Percentiles rank a stretch among this genome's conserved stretches.
phyloP scores from a whole-genome alignment of 1,140 invertebrate species.

The Drosophila murphyi region DNA sequence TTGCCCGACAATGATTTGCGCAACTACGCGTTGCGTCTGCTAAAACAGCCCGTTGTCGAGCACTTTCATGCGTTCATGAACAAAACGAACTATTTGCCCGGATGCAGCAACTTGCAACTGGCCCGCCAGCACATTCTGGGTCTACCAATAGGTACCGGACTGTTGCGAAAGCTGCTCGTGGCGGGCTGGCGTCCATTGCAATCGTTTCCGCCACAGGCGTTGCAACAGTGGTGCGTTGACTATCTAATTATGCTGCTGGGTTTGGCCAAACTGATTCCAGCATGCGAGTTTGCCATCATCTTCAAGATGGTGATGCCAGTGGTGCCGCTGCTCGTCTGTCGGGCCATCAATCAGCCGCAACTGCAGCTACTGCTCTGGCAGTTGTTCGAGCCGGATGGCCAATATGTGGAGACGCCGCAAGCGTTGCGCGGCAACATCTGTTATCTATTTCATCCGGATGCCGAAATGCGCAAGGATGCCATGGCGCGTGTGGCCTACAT shows the following conservation, averaged over 20 bases:
- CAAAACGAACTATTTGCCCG: conserved; percentile 49
- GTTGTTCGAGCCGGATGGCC: conserved; percentile 53
- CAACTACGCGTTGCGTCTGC: conserved; percentile 22
- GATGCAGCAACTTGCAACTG: conserved; percentile 52
- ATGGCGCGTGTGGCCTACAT: conserved; percentile 41
- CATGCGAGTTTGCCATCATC: conserved; percentile 28
- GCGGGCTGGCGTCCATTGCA: conserved; percentile 20
- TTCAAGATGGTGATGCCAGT: conserved; percentile 49
- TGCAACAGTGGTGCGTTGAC: conserved; percentile 52
- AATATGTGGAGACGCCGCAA: conserved; percentile 20
- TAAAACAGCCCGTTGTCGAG: conserved; percentile 35
- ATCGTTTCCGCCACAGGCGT: neutral
- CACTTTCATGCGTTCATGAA: conserved; percentile 67
- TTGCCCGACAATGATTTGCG: conserved; percentile 41
- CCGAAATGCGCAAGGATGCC: conserved; percentile 46
- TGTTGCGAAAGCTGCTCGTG: conserved; percentile 60
- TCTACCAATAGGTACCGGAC: conserved; percentile 49
- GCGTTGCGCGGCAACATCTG: conserved; percentile 59
- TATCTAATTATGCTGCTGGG: conserved; percentile 54
- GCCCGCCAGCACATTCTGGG: conserved; percentile 57
- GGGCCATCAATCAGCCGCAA: conserved; percentile 22
- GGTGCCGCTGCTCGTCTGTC: conserved; percentile 58
- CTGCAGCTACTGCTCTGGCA: conserved; percentile 46
- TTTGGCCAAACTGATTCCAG: conserved; percentile 12
- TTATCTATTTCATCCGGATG: conserved; percentile 59